Base-by-base conservation (phyloP, 2,113 vertebrate species). In the Oncorhynchus mykiss region DNA sequence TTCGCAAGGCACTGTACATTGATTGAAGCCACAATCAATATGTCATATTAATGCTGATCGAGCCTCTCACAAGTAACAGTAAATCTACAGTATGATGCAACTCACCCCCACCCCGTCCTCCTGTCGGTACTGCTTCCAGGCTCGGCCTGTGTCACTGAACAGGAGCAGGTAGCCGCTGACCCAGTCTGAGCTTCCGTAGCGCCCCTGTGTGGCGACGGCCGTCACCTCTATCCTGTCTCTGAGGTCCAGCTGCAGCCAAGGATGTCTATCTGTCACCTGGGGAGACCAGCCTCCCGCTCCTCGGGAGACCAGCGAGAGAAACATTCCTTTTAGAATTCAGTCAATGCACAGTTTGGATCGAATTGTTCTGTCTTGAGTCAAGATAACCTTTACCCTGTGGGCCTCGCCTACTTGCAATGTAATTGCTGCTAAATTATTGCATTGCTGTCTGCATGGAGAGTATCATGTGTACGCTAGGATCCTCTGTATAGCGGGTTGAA, bases 171-270 rank as follows among this genome's bases (percentile, higher is more conserved):
- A 99, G 70, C 93, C 93, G 7, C 94, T 97, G 83, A 97, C 95
- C 97, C 97, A 99, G 91, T 99, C 97, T 59, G 94, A 96, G 91
- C 97, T 98, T 67, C 96, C 95, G 0, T 95, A 92, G 20, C 97
- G 89, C 54, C 98, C 98, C 88, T 99, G 98, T 0, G 97, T 98
- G 83, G 97, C 96, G 13, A 98, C 90, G 0, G 94, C 96, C 0
- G 95, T 97, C 68, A 99, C 89, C 91, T 99, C 97, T 87, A 96
- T 92, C 89, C 96, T 92, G 80, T 95, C 96, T 62, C 94, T 93
- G 74, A 99, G 93, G 84, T 99, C 98, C 81, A 98, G 82, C 92
- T 99, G 98, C n/a, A 99, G 93, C 97, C 98, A 99, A 73, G 97
- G 96, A 20, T 95, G 93, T 48, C 90, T 82, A 0, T 94, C 95